A percentile compares a stretch with the other conserved stretches of the same genome.
Conservation (phyloP, 2,797 vertebrate genomes). For the Catostomus latipinnis region DNA sequence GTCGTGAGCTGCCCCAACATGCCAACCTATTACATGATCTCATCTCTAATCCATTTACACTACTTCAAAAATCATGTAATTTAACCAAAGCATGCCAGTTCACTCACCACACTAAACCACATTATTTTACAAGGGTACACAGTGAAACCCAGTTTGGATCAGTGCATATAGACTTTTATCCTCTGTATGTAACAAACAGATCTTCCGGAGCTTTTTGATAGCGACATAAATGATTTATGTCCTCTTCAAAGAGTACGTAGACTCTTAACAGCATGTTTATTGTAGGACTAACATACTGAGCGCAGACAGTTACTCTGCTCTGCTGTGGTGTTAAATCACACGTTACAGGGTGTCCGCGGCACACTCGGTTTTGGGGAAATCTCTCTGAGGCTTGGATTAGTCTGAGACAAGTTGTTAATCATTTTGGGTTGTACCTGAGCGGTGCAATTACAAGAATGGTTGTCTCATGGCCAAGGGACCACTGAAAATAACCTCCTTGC, state of each 20-base stretch:
- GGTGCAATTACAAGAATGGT: background rate
- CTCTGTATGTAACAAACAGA: background rate
- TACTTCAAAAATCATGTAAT: too few species aligned
- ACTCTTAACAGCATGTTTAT: constrained; percentile 4
- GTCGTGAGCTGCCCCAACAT: background rate
- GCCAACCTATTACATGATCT: background rate
- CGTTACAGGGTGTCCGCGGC: too few species aligned
- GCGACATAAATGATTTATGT: background rate
- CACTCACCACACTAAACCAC: background rate
- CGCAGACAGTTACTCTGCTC: background rate
- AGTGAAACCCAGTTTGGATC: background rate
- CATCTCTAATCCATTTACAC: background rate
- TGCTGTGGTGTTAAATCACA: constrained; percentile 15
- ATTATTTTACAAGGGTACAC: background rate
- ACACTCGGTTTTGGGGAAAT: constrained; percentile 17
- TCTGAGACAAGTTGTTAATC: background rate
- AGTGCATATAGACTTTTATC: background rate
- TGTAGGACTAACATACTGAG: background rate
- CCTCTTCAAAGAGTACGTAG: background rate
- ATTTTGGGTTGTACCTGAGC: background rate
- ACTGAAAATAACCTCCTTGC: background rate
- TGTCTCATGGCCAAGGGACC: background rate
- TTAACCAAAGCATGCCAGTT: background rate
- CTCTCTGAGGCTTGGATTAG: constrained; percentile 10
- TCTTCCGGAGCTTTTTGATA: background rate